A percentile compares a stretch with the other conserved stretches of the same genome.
phyloP scores from a whole-genome alignment of 2,797 vertebrate species.

The Ctenosaura bakeri region DNA sequence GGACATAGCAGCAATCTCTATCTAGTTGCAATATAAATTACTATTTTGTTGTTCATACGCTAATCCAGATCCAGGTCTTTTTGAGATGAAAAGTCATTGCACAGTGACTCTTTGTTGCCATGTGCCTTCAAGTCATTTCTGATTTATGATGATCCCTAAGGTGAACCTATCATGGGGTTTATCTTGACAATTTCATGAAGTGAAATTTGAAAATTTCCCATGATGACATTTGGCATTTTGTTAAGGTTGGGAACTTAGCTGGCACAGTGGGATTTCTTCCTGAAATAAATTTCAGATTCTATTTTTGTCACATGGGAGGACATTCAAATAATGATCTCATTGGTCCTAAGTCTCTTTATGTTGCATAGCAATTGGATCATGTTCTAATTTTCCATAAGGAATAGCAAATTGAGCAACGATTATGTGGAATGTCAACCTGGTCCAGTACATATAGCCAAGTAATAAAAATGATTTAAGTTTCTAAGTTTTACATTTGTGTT shows the following conservation, averaged over 20 bases:
- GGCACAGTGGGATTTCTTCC: not conserved
- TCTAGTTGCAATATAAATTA: not conserved
- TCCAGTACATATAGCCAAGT: not conserved
- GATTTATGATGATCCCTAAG: not conserved
- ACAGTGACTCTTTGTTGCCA: not conserved
- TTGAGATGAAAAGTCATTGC: not conserved
- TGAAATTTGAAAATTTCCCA: not conserved
- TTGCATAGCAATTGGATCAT: not conserved
- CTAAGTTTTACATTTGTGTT: not conserved
- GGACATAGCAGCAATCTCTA: not conserved
- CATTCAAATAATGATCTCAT: not conserved
- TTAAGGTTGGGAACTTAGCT: not conserved
- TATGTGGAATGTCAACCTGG: fast-evolving
- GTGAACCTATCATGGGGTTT: not conserved
- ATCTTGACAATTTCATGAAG: not conserved
- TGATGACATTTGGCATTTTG: not conserved
- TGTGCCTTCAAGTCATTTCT: not conserved
- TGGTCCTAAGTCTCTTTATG: not conserved
- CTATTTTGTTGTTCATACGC: not conserved
- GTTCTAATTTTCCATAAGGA: not conserved
- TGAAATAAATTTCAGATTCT: not conserved
- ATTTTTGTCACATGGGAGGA: not conserved
- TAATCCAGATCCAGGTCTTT: not conserved
- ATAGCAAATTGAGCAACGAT: not conserved
- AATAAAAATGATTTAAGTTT: slow-evolving; percentile 42